A percentile compares a stretch with the other conserved stretches of the same genome.
Conservation (phyloP, 2,113 vertebrate genomes). For the Tenrec ecaudatus region DNA sequence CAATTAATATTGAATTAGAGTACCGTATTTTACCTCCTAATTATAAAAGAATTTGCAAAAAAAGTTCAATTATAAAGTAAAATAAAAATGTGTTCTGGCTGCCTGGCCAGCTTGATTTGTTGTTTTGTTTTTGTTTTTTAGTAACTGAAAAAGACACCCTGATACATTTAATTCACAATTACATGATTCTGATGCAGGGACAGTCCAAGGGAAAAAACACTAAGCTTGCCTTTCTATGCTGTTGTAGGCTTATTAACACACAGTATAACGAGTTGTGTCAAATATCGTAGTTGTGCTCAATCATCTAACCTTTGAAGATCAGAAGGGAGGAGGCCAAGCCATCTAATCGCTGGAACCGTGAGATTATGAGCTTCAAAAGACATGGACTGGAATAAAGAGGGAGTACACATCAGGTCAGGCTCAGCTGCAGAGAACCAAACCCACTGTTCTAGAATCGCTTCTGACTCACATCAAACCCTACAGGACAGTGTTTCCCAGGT, state of each 20-base stretch:
- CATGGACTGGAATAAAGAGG: conserved; percentile 92
- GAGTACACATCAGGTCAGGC: background rate
- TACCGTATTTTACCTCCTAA: background rate
- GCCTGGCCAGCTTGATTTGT: background rate
- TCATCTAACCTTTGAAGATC: conserved; percentile 94
- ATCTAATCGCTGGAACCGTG: conserved; percentile 95
- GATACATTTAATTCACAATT: background rate
- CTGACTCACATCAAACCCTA: no score
- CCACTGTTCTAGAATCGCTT: no score
- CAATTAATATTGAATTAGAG: background rate
- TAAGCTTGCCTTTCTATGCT: background rate
- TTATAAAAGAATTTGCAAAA: conserved; percentile 20
- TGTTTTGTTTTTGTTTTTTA: background rate
- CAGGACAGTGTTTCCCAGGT: no score
- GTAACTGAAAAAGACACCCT: background rate
- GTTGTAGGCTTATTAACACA: background rate
- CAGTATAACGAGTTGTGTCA: background rate
- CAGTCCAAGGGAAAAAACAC: background rate
- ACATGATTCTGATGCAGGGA: background rate
- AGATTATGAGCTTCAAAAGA: conserved; percentile 97
- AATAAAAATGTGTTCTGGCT: conserved; percentile 10
- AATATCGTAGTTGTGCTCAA: background rate
- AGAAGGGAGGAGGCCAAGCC: conserved; percentile 98
- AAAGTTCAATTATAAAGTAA: background rate
- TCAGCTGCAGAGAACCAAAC: background rate